These are phyloP conservation scores for Galleria mellonella DNA, from an alignment of 1,140 invertebrate genomes.

Conservation along the genomic window DNA sequence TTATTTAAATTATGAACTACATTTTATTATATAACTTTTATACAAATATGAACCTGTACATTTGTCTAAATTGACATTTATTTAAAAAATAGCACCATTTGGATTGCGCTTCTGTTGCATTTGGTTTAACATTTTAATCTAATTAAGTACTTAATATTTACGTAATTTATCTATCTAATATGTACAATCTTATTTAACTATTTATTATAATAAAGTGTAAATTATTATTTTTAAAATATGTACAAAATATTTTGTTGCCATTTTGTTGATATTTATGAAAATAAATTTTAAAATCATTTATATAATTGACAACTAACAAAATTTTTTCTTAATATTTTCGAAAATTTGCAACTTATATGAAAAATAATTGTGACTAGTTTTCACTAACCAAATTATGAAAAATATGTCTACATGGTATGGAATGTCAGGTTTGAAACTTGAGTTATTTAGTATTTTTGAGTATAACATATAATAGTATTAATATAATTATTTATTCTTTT, in stretches of 20 bases:
- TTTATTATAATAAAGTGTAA: not conserved
- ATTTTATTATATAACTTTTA: conserved; percentile 5
- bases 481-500: too few relatives aligned
- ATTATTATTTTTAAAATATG: not conserved
- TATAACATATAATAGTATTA: too few relatives aligned
- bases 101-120: conserved; percentile 37
- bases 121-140: conserved; percentile 12
- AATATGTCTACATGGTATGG: too few relatives aligned
- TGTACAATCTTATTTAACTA: conserved; percentile 11
- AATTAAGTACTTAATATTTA: conserved; percentile 6
- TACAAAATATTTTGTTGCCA: too few relatives aligned
- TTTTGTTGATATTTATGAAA: too few relatives aligned
- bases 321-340: too few relatives aligned
- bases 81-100: conserved; percentile 45
- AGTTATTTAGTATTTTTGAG: too few relatives aligned
- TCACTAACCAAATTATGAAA: not conserved
- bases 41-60: conserved; percentile 1
- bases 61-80: not conserved
- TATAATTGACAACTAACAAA: too few relatives aligned
- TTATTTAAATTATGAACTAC: conserved; percentile 1
- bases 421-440: too few relatives aligned
- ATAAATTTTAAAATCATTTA: too few relatives aligned
- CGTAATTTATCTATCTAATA: conserved; percentile 12
- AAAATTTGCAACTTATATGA: not conserved
- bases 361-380: conserved; percentile 16